phyloP scores from a whole-genome alignment of 92 coral and sea anemone genomes.

The Porites lobata region DNA sequence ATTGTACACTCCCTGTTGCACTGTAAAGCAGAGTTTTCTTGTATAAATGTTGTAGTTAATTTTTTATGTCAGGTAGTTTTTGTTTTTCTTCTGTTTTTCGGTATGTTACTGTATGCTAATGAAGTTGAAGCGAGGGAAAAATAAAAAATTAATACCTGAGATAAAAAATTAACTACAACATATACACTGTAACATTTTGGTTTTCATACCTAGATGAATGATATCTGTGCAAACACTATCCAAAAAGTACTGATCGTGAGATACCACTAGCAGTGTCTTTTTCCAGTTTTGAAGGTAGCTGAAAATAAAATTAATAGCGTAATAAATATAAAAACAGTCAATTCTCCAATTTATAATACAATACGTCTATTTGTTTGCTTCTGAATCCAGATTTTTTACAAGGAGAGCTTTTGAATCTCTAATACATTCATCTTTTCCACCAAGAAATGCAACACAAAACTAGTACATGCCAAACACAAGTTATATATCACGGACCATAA shows the following conservation, averaged over 20 bases:
- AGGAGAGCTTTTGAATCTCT: too few relatives aligned
- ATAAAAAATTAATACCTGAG: too few relatives aligned
- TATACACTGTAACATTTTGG: neutral
- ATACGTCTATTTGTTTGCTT: neutral
- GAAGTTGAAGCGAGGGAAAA: neutral
- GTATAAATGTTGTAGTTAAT: too few relatives aligned
- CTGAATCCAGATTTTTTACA: neutral
- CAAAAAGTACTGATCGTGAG: conserved; percentile 97
- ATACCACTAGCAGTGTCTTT: conserved; percentile 95
- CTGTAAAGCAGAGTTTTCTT: too few relatives aligned
- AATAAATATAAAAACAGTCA: neutral
- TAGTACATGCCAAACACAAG: too few relatives aligned
- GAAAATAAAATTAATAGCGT: neutral
- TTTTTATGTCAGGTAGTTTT: too few relatives aligned
- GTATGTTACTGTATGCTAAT: neutral
- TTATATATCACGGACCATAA: too few relatives aligned
- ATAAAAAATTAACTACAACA: neutral
- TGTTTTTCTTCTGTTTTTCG: too few relatives aligned
- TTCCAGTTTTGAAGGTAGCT: conserved; percentile 99
- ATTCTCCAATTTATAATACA: neutral
- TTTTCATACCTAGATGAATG: conserved; percentile 87
- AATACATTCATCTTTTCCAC: too few relatives aligned
- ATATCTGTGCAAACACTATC: conserved; percentile 99
- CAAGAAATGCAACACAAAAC: too few relatives aligned
- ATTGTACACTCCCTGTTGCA: too few relatives aligned